A percentile compares a stretch with the other conserved stretches of the same genome.
Conservation (phyloP, 2,113 vertebrate species). For the Amazona vittata region DNA sequence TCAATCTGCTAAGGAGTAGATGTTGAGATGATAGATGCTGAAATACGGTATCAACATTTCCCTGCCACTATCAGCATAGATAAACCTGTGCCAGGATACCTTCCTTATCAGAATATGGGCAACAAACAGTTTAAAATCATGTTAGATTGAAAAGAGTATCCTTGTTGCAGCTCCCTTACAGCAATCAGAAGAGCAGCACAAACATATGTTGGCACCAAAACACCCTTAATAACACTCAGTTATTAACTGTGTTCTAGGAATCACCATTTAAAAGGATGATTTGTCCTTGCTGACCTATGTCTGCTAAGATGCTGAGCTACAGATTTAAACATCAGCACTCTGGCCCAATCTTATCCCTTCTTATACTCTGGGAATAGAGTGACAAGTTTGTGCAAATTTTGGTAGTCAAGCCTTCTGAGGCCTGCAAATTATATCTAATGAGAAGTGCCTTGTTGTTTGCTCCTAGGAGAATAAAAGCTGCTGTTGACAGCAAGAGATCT, state of each 20-base stretch:
- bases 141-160: slow-evolving; percentile 32
- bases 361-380: neutral
- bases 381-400: neutral
- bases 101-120: slow-evolving; percentile 57
- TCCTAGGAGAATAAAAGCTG: slow-evolving; percentile 4
- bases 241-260: neutral
- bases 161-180: slow-evolving; percentile 13
- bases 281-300: neutral
- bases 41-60: slow-evolving; percentile 43
- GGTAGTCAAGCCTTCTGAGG: neutral
- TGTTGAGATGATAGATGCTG: slow-evolving; percentile 46
- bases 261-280: neutral
- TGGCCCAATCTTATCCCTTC: neutral
- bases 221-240: neutral
- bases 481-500: slow-evolving; percentile 15
- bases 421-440: neutral
- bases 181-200: neutral
- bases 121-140: slow-evolving; percentile 49
- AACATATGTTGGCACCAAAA: slow-evolving; percentile 1
- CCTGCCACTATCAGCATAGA: slow-evolving; percentile 57
- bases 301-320: neutral
- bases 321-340: neutral
- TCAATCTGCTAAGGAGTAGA: slow-evolving; percentile 25
- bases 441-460: neutral
- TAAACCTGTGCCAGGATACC: slow-evolving; percentile 52